Conservation (phyloP, 2,113 vertebrate species). For the Rhineura floridana region DNA sequence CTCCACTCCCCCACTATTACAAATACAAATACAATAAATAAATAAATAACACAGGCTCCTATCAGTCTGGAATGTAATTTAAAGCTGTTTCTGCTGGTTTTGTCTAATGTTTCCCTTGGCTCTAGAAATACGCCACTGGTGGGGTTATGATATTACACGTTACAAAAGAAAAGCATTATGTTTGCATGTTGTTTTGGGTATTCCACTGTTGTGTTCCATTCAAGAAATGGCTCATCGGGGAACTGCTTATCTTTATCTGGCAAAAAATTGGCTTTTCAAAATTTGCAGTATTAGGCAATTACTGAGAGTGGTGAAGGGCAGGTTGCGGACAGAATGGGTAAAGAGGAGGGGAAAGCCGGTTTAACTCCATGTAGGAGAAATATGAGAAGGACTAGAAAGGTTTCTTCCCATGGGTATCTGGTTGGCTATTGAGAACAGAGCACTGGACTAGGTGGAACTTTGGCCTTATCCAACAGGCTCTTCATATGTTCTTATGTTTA, state of each 20-base stretch:
- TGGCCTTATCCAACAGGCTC: no score
- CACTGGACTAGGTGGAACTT: no score
- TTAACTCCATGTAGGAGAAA: neutral
- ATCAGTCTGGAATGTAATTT: conserved; percentile 14
- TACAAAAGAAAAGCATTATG: neutral
- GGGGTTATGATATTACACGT: neutral
- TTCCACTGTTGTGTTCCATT: neutral
- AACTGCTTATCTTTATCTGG: neutral
- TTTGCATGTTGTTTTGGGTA: neutral
- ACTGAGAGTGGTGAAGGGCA: neutral
- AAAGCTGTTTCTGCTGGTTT: conserved; percentile 19
- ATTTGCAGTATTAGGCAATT: neutral
- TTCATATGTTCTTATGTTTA: neutral
- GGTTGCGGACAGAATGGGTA: neutral
- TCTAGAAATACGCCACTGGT: neutral
- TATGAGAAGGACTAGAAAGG: neutral
- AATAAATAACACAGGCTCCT: fast-evolving
- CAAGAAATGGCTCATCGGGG: neutral
- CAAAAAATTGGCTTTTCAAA: neutral
- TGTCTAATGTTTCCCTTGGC: neutral
- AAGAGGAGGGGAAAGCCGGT: neutral
- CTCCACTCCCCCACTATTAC: neutral
- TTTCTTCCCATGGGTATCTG: no score
- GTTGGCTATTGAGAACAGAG: no score
- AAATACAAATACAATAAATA: no score